Evolutionary conservation across 2,113 vertebrate genomes (phyloP).

Genomic region (Erinaceus europaeus): DNA sequence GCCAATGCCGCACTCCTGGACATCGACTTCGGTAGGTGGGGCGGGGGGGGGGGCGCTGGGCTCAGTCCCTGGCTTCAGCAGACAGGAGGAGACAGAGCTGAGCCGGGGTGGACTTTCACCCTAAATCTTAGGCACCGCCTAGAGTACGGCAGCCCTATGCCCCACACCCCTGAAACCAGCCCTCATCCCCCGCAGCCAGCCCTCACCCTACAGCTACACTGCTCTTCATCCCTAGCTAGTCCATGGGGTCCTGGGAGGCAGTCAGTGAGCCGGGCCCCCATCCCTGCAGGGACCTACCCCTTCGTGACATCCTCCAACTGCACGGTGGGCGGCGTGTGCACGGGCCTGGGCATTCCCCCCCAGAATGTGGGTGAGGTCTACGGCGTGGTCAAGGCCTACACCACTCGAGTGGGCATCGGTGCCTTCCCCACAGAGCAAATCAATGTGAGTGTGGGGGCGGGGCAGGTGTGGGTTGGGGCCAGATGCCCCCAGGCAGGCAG

Average conservation of each 20-base stretch:
- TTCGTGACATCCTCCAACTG: constrained; percentile 99
- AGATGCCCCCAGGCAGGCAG: no score
- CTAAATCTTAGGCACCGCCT: no score
- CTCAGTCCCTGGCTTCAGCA: not conserved
- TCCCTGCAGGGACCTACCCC: constrained; percentile 92
- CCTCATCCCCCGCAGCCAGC: no score
- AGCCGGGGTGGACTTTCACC: no score
- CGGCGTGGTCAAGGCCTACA: constrained; percentile 96
- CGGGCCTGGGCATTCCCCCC: constrained; percentile 94
- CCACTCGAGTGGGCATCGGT: constrained; percentile 96
- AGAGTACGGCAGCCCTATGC: no score
- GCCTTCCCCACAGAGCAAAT: constrained; percentile 97
- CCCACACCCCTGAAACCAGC: accelerated
- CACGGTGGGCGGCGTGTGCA: constrained; percentile 95
- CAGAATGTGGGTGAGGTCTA: constrained; percentile 94
- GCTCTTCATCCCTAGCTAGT: no score
- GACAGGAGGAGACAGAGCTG: no score
- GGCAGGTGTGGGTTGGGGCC: accelerated
- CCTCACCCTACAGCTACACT: no score
- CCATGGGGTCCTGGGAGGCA: no score
- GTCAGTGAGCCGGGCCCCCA: not conserved
- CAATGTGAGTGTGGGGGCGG: constrained; percentile 85
- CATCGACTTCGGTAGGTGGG: constrained; percentile 93
- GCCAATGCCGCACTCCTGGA: constrained; percentile 97
- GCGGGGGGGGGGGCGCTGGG: not conserved